A percentile compares a stretch with the other conserved stretches of the same genome.
Conservation (phyloP, 2,113 vertebrate species). For the Crotalus helleri region DNA sequence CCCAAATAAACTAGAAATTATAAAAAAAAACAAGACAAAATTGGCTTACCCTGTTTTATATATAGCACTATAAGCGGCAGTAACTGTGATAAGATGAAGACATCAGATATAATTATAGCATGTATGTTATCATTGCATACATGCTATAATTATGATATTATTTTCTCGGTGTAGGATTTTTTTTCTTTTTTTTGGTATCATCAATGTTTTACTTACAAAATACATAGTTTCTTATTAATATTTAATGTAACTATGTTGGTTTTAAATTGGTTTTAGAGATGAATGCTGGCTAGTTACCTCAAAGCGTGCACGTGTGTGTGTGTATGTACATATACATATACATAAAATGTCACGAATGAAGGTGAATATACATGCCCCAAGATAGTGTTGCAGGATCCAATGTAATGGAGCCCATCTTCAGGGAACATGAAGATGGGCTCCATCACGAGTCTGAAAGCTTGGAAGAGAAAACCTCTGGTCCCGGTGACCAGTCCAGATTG, state of each 20-base stretch:
- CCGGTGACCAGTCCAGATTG: too few relatives aligned
- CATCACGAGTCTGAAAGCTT: too few relatives aligned
- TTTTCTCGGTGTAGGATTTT: not conserved
- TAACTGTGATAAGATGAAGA: not conserved
- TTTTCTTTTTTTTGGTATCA: not conserved
- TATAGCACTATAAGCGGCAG: not conserved
- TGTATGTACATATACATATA: conserved; percentile 50
- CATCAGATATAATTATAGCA: not conserved
- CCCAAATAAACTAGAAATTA: not conserved
- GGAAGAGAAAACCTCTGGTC: too few relatives aligned
- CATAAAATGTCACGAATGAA: not conserved
- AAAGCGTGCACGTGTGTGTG: not conserved
- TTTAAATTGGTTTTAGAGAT: not conserved
- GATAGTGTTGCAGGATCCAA: not conserved
- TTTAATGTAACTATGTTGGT: not conserved
- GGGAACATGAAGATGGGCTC: not conserved
- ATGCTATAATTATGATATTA: not conserved
- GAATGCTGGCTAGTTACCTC: not conserved
- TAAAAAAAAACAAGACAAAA: not conserved
- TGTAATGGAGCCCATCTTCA: not conserved
- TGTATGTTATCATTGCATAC: not conserved
- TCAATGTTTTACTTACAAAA: not conserved
- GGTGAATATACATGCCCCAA: not conserved
- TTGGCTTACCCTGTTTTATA: not conserved
- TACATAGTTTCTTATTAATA: not conserved